phyloP scores from a whole-genome alignment of 2,113 vertebrate species.

The Atlantisia rogersi region DNA sequence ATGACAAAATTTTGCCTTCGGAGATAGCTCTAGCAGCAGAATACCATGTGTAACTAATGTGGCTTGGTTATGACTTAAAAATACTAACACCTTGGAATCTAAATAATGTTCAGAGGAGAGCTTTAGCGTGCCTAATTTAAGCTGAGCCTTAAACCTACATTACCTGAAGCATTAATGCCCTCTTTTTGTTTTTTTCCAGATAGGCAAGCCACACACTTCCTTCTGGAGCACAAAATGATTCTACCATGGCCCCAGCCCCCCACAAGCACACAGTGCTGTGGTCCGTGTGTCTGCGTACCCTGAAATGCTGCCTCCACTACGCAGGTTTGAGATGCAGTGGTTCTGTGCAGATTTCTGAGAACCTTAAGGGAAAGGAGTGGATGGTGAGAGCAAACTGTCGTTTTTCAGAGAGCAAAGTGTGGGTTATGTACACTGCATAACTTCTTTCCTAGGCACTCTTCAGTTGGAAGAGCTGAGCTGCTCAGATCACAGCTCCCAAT shows the following conservation, averaged over 20 bases:
- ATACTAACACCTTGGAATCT: not conserved
- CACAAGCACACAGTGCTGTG: not conserved
- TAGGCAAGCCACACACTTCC: not conserved
- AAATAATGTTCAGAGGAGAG: not conserved
- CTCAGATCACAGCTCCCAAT: not conserved
- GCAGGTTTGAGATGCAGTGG: not conserved
- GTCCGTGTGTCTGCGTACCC: not conserved
- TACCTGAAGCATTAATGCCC: not conserved
- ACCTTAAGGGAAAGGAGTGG: not conserved
- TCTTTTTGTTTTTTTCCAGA: not conserved
- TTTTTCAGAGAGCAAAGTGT: not conserved
- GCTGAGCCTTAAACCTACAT: not conserved
- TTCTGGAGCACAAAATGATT: not conserved
- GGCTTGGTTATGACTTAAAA: not conserved
- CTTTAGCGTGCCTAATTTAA: accelerated
- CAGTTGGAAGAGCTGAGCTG: not conserved
- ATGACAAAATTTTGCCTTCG: not conserved
- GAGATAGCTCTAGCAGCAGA: not conserved
- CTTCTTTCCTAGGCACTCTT: not conserved
- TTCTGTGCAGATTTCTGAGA: not conserved
- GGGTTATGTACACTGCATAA: not conserved
- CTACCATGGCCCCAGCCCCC: not conserved
- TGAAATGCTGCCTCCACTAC: not conserved
- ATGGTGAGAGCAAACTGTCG: not conserved
- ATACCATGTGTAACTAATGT: accelerated